Conservation (phyloP, 2,888 invertebrate genomes). For the Heliothis peltigera region DNA sequence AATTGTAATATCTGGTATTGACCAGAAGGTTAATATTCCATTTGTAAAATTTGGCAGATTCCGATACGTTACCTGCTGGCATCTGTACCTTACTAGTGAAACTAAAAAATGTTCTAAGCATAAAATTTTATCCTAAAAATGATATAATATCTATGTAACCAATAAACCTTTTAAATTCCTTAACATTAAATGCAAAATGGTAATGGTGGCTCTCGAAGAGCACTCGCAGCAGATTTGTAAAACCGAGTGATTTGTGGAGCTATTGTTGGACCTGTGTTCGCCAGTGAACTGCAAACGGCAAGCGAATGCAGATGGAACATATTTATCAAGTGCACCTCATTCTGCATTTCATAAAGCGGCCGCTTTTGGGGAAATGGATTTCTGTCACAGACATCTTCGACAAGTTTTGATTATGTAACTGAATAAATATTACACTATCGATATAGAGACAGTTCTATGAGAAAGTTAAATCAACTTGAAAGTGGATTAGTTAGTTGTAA, state of each 20-base stretch:
- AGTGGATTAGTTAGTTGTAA: constrained; percentile 10
- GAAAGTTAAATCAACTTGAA: neutral
- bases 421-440: constrained; percentile 14
- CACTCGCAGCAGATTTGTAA: constrained; percentile 58
- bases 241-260: constrained; percentile 64
- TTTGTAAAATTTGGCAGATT: no score
- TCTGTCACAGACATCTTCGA: constrained; percentile 35
- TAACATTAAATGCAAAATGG: constrained; percentile 67
- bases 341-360: constrained; percentile 44
- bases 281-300: constrained; percentile 40
- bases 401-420: constrained; percentile 24
- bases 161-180: constrained; percentile 23
- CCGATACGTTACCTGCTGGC: no score
- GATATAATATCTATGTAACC: no score
- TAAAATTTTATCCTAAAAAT: no score
- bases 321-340: constrained; percentile 50
- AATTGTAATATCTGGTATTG: no score
- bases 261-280: constrained; percentile 58
- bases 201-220: constrained; percentile 49
- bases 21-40: no score
- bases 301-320: constrained; percentile 52
- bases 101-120: no score
- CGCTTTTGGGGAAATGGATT: constrained; percentile 35
- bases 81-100: no score
- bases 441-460: neutral